phyloP scores from a whole-genome alignment of 1,140 invertebrate species.

The Leptoteleia sp. region DNA sequence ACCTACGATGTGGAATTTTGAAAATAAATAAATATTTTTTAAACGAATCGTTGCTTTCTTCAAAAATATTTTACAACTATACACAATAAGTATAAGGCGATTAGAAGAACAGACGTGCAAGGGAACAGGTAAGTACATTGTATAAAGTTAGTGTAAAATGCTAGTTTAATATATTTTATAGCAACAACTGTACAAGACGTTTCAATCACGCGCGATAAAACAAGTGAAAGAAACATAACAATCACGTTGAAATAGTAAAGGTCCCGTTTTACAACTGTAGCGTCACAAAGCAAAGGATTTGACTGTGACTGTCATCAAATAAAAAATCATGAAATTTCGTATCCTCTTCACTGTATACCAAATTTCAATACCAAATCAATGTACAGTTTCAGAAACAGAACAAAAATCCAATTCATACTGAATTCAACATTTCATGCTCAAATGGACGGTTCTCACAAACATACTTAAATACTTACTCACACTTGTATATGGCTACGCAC shows the following conservation, averaged over 20 bases:
- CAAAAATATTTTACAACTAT: background rate
- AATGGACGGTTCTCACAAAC: slow-evolving; percentile 56
- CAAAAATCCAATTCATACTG: slow-evolving; percentile 9
- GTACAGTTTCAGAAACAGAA: too few species aligned
- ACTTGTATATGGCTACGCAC: slow-evolving; percentile 48
- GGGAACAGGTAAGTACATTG: slow-evolving; percentile 49
- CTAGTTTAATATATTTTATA: slow-evolving; percentile 81
- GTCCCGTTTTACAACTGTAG: slow-evolving; percentile 13
- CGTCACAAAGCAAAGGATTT: background rate
- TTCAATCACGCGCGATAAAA: slow-evolving; percentile 77
- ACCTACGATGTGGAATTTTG: slow-evolving; percentile 30
- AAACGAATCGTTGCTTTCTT: slow-evolving; percentile 34
- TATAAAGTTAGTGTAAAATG: slow-evolving; percentile 77
- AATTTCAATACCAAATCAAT: too few species aligned
- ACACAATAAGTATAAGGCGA: too few species aligned
- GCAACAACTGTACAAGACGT: slow-evolving; percentile 80
- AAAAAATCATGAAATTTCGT: too few species aligned
- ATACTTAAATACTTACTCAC: slow-evolving; percentile 16
- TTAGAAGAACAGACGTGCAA: background rate
- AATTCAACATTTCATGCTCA: slow-evolving; percentile 30
- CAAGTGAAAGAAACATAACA: slow-evolving; percentile 58
- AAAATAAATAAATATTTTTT: slow-evolving; percentile 49
- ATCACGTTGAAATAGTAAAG: slow-evolving; percentile 10
- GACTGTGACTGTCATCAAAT: background rate
- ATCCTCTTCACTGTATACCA: too few species aligned